Conservation (phyloP, 2,797 vertebrate genomes). For the Phrynocephalus vlangalii region DNA sequence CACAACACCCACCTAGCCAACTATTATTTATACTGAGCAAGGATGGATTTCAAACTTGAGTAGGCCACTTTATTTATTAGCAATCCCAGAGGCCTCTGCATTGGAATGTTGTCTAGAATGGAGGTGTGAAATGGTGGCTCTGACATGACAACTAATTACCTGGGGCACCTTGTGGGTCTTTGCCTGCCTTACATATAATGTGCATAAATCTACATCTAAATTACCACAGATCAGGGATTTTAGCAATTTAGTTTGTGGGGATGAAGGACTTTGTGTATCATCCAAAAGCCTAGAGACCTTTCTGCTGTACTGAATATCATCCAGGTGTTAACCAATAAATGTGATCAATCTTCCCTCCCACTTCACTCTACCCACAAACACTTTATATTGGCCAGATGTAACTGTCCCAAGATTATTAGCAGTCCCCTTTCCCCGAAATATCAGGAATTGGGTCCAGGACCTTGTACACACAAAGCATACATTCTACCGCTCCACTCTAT, state of each 20-base stretch:
- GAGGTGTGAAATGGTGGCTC: not conserved
- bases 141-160: not conserved
- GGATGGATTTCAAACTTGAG: not conserved
- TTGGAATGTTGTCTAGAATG: too few relatives aligned
- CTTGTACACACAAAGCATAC: not conserved
- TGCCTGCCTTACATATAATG: not conserved
- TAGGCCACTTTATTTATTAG: not conserved
- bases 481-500: not conserved
- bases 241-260: not conserved
- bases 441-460: too few relatives aligned
- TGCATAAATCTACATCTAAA: not conserved
- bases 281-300: not conserved
- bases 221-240: not conserved
- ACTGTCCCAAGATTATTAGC: not conserved
- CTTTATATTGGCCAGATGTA: not conserved
- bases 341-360: not conserved
- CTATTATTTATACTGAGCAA: too few relatives aligned
- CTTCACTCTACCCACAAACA: not conserved
- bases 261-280: not conserved
- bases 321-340: not conserved
- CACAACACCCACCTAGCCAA: too few relatives aligned
- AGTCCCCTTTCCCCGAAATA: not conserved
- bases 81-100: not conserved
- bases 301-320: not conserved
- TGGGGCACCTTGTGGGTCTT: not conserved